Conservation (phyloP, 2,113 vertebrate genomes). For the Piliocolobus tephrosceles region DNA sequence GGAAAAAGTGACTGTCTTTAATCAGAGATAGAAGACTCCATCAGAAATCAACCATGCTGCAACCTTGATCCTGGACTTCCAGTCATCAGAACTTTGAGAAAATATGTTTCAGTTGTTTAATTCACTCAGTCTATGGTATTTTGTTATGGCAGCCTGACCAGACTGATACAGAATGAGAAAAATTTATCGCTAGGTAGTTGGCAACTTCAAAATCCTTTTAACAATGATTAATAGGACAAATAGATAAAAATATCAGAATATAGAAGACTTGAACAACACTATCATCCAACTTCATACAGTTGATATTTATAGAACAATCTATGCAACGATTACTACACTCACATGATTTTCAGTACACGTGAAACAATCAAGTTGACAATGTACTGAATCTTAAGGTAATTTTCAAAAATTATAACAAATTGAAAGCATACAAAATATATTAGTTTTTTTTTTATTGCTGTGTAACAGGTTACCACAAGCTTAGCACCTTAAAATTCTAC, state of each 20-base stretch:
- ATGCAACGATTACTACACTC: too few species aligned
- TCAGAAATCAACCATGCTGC: too few species aligned
- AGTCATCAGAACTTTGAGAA: not conserved
- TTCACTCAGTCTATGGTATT: not conserved
- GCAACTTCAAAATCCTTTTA: not conserved
- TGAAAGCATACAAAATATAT: not conserved
- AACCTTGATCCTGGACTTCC: too few species aligned
- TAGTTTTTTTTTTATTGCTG: not conserved
- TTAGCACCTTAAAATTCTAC: not conserved
- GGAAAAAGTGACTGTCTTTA: too few species aligned
- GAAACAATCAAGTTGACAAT: not conserved
- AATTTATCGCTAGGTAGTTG: not conserved
- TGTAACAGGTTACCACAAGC: not conserved
- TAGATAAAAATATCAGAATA: not conserved
- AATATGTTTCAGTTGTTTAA: not conserved
- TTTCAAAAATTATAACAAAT: not conserved
- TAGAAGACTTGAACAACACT: not conserved
- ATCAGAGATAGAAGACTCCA: too few species aligned
- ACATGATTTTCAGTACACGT: not conserved
- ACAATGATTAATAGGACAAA: not conserved
- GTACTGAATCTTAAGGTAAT: not conserved
- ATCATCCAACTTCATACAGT: not conserved
- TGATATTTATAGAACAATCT: too few species aligned
- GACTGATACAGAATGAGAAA: not conserved
- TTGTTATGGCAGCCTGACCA: not conserved